A percentile compares a stretch with the other conserved stretches of the same genome.
Conservation (phyloP, 2,797 vertebrate species). For the Gila robusta region DNA sequence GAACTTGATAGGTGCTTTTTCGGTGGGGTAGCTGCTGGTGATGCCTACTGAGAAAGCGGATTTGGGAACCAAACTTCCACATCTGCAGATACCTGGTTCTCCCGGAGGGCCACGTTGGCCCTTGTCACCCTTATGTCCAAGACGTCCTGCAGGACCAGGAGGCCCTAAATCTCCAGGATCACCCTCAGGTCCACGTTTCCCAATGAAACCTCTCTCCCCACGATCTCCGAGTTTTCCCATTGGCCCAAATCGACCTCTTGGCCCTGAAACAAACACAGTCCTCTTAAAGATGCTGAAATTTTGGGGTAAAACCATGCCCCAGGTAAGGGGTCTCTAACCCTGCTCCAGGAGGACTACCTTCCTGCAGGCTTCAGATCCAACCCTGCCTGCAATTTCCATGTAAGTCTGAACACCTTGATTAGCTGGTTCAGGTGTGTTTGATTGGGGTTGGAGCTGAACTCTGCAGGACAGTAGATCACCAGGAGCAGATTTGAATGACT, state of each 20-base stretch:
- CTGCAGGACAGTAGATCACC: no score
- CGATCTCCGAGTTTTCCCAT: slow-evolving; percentile 87
- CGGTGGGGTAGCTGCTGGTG: slow-evolving; percentile 95
- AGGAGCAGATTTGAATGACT: not conserved
- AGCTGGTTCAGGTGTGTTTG: not conserved
- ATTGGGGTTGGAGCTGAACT: not conserved
- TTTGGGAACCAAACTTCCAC: slow-evolving; percentile 91
- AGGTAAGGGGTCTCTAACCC: not conserved
- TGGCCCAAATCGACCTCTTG: slow-evolving; percentile 89
- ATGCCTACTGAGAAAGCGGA: slow-evolving; percentile 96
- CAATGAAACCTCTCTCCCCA: slow-evolving; percentile 89
- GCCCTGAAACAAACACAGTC: slow-evolving; percentile 79
- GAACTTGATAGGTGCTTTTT: slow-evolving; percentile 91
- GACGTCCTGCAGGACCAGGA: slow-evolving; percentile 79
- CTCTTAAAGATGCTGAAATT: not conserved
- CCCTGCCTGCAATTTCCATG: not conserved
- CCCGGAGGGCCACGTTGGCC: slow-evolving; percentile 86
- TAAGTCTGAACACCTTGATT: not conserved
- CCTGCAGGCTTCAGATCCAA: not conserved
- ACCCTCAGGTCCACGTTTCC: slow-evolving; percentile 92
- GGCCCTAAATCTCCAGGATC: slow-evolving; percentile 82
- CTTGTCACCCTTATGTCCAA: slow-evolving; percentile 88
- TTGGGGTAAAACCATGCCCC: not conserved
- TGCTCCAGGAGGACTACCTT: not conserved
- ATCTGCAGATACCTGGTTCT: slow-evolving; percentile 87